A percentile compares a stretch with the other conserved stretches of the same genome.
Evolutionary conservation across 2,797 vertebrate genomes (phyloP).

Genomic region (Pteronotus mesoamericanus): DNA sequence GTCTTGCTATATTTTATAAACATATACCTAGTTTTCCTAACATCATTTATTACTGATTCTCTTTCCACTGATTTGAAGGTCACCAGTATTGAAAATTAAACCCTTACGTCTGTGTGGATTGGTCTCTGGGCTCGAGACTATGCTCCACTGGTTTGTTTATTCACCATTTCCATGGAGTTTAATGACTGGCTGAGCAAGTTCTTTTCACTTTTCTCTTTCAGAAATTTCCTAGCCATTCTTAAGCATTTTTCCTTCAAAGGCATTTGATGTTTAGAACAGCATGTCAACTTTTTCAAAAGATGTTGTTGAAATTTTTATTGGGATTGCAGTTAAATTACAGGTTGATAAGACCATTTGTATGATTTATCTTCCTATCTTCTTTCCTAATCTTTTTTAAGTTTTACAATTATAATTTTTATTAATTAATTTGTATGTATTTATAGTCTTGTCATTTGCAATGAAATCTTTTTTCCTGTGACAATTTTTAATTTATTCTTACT

Average conservation of each 20-base stretch:
- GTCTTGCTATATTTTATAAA: not conserved
- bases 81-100: not conserved
- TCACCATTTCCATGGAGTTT: not conserved
- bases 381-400: slow-evolving; percentile 1
- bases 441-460: not conserved
- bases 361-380: not conserved
- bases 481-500: not conserved
- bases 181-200: not conserved
- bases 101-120: not conserved
- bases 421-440: not conserved
- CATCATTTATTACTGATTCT: not conserved
- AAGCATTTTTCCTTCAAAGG: not conserved
- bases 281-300: slow-evolving; percentile 3
- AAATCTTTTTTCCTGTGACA: not conserved
- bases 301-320: not conserved
- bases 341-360: not conserved
- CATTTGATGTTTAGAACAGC: not conserved
- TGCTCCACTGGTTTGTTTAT: not conserved
- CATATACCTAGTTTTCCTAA: not conserved
- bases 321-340: not conserved
- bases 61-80: not conserved
- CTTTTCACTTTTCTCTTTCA: not conserved
- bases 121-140: not conserved
- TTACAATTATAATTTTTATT: not conserved
- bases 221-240: not conserved